A percentile compares a stretch with the other conserved stretches of the same genome.
Conservation (phyloP, 2,113 vertebrate species). For the Eptesicus fuscus region DNA sequence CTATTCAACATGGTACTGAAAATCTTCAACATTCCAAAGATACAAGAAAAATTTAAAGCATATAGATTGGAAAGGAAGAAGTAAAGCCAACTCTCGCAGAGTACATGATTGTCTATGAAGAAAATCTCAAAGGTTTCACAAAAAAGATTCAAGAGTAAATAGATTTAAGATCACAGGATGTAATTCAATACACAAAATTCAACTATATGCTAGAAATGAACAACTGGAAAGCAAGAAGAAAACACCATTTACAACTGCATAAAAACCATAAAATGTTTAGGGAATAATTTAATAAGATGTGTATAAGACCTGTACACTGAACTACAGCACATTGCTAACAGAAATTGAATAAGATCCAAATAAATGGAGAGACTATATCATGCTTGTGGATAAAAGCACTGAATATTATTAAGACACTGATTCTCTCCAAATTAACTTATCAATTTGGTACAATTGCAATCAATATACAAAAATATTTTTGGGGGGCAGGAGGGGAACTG, state of each 20-base stretch:
- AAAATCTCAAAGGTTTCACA: background rate
- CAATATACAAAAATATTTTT: background rate
- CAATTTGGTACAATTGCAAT: background rate
- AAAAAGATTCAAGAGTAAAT: background rate
- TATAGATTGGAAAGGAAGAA: background rate
- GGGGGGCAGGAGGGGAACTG: accelerated
- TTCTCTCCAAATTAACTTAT: background rate
- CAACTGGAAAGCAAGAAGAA: background rate
- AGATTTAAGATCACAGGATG: background rate
- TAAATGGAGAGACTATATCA: background rate
- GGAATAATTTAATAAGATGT: background rate
- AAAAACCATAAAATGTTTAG: background rate
- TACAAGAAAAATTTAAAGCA: background rate
- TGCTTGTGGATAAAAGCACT: background rate
- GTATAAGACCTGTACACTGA: background rate
- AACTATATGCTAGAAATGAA: background rate
- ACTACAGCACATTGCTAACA: background rate
- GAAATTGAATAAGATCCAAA: background rate
- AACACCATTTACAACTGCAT: background rate
- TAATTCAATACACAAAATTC: background rate
- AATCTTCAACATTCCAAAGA: background rate
- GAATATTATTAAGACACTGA: background rate
- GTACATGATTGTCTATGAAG: background rate
- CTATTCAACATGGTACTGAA: background rate
- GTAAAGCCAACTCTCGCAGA: background rate